phyloP scores from a whole-genome alignment of 2,888 invertebrate species.

The Plagodis dolabraria region DNA sequence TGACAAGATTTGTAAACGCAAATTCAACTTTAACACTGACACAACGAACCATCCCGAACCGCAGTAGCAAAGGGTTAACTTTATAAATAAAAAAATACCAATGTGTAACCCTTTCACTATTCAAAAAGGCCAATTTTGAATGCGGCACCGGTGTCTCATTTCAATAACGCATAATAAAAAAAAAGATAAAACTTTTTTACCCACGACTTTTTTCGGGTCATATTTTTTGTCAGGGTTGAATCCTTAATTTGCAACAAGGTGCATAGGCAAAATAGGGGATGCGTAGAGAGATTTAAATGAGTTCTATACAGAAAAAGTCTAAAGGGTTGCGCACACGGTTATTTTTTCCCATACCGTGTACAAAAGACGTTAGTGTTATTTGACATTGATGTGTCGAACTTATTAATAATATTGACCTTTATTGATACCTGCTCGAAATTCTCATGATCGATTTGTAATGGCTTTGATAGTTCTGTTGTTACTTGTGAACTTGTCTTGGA shows the following conservation, averaged over 20 bases:
- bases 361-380: slow-evolving; percentile 71
- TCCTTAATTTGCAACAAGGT: slow-evolving; percentile 85
- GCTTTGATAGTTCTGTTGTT: slow-evolving; percentile 1
- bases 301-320: slow-evolving; percentile 73
- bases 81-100: slow-evolving; percentile 56
- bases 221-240: slow-evolving; percentile 72
- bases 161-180: slow-evolving; percentile 79
- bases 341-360: slow-evolving; percentile 70
- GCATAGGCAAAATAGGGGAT: slow-evolving; percentile 78
- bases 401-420: slow-evolving; percentile 55
- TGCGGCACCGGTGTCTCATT: slow-evolving; percentile 83
- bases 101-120: slow-evolving; percentile 70
- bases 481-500: background rate
- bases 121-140: slow-evolving; percentile 82
- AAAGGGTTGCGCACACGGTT: slow-evolving; percentile 61
- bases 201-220: slow-evolving; percentile 80
- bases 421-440: slow-evolving; percentile 40
- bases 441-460: slow-evolving; percentile 46
- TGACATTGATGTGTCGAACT: slow-evolving; percentile 71
- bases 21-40: slow-evolving; percentile 75
- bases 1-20: slow-evolving; percentile 51
- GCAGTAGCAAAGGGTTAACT: slow-evolving; percentile 68
- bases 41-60: slow-evolving; percentile 77
- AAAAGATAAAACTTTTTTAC: slow-evolving; percentile 81
- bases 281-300: slow-evolving; percentile 75